These are phyloP conservation scores for Sphaeramia orbicularis DNA, from an alignment of 2,797 vertebrate genomes.

Conservation along the genomic window DNA sequence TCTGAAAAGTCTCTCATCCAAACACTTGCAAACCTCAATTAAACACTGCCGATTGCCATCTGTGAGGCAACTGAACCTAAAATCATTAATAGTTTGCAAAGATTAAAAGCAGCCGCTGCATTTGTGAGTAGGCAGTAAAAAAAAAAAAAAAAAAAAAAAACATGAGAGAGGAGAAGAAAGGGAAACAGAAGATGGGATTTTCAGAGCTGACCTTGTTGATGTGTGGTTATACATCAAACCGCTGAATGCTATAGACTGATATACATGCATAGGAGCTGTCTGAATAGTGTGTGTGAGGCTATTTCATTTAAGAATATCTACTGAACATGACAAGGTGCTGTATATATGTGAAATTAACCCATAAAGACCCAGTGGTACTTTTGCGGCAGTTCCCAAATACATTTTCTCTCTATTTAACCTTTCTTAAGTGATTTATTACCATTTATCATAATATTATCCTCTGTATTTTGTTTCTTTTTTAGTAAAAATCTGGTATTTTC, in stretches of 20 bases:
- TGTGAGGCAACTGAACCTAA: constrained; percentile 46
- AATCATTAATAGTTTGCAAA: constrained; percentile 54
- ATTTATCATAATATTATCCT: too few species aligned
- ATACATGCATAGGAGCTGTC: background rate
- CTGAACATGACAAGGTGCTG: background rate
- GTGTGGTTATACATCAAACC: constrained; percentile 4
- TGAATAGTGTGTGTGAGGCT: constrained; percentile 4
- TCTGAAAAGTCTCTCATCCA: constrained; percentile 33
- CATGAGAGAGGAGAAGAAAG: background rate
- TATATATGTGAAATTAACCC: background rate
- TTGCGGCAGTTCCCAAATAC: too few species aligned
- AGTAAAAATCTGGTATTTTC: too few species aligned
- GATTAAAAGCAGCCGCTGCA: constrained; percentile 37
- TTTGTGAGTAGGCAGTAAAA: constrained; percentile 10
- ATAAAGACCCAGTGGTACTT: too few species aligned
- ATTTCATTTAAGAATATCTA: background rate
- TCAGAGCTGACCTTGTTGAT: constrained; percentile 34
- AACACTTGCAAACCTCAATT: constrained; percentile 57
- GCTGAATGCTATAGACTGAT: constrained; percentile 1
- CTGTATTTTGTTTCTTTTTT: too few species aligned
- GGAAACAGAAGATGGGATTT: constrained; percentile 2
- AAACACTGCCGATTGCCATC: constrained; percentile 54
- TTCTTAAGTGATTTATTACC: too few species aligned
- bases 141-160: background rate
- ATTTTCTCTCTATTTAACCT: too few species aligned